phyloP scores from a whole-genome alignment of 1,140 invertebrate genomes.

The Drosophila saltans region DNA sequence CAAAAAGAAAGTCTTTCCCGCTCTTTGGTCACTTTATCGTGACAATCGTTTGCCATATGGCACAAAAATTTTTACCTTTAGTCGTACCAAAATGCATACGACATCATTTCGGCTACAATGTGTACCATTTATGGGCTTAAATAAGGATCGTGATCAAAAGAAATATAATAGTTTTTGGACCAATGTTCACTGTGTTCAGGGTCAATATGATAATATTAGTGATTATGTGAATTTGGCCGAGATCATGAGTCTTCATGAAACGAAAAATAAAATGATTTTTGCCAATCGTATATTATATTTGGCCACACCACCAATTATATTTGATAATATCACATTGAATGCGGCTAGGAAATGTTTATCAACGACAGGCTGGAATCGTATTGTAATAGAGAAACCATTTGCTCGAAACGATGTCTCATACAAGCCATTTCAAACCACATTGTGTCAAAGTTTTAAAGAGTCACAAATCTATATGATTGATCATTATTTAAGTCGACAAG shows the following conservation, averaged over 20 bases:
- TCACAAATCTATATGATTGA: slow-evolving; percentile 69
- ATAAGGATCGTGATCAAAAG: slow-evolving; percentile 38
- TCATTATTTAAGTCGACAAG: slow-evolving; percentile 49
- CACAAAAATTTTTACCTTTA: slow-evolving; percentile 53
- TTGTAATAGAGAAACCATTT: slow-evolving; percentile 66
- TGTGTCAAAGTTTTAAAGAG: slow-evolving; percentile 61
- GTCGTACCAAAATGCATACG: slow-evolving; percentile 42
- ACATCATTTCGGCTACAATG: slow-evolving; percentile 40
- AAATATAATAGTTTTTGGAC: slow-evolving; percentile 69
- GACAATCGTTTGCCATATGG: slow-evolving; percentile 56
- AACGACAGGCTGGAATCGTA: slow-evolving; percentile 40
- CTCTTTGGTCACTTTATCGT: slow-evolving; percentile 59
- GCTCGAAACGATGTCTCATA: slow-evolving; percentile 53
- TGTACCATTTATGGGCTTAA: slow-evolving; percentile 52
- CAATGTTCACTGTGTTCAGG: slow-evolving; percentile 48
- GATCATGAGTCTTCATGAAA: slow-evolving; percentile 42
- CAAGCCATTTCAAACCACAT: slow-evolving; percentile 38
- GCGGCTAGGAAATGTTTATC: slow-evolving; percentile 51
- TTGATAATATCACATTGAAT: slow-evolving; percentile 54
- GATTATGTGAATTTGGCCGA: slow-evolving; percentile 35
- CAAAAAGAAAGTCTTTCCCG: slow-evolving; percentile 48
- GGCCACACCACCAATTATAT: slow-evolving; percentile 47
- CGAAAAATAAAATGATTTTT: slow-evolving; percentile 30
- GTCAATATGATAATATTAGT: slow-evolving; percentile 45
- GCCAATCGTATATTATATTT: slow-evolving; percentile 67